A percentile compares a stretch with the other conserved stretches of the same genome.
phyloP scores from a whole-genome alignment of 1,140 invertebrate species.

The Drosophila elegans region DNA sequence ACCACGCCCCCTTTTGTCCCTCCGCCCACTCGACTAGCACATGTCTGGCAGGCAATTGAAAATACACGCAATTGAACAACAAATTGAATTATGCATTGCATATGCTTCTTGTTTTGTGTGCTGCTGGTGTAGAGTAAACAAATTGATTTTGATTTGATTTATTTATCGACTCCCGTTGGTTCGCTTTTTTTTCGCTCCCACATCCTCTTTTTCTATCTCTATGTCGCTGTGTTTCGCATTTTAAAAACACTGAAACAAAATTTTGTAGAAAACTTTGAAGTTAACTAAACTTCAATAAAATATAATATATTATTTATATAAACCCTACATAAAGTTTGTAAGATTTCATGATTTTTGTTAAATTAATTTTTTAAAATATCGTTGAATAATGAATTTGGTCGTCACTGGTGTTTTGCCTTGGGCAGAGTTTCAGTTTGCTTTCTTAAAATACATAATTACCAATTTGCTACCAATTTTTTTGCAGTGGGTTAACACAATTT shows the following conservation, averaged over 20 bases:
- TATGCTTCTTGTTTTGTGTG: slow-evolving; percentile 52
- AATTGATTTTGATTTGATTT: slow-evolving; percentile 82
- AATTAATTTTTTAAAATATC: too few species aligned
- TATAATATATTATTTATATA: too few species aligned
- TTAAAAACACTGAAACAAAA: slow-evolving; percentile 9
- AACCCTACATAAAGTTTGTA: too few species aligned
- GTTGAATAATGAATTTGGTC: too few species aligned
- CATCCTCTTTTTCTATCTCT: not conserved
- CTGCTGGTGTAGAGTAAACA: slow-evolving; percentile 63
- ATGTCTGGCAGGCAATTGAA: slow-evolving; percentile 69
- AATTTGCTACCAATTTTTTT: not conserved
- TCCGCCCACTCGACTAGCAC: slow-evolving; percentile 12
- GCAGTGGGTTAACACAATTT: slow-evolving; percentile 21
- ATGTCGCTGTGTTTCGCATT: slow-evolving; percentile 1
- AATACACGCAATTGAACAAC: slow-evolving; percentile 79
- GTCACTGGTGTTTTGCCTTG: too few species aligned
- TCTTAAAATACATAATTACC: too few species aligned
- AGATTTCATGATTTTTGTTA: too few species aligned
- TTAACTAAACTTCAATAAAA: too few species aligned
- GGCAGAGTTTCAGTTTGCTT: too few species aligned
- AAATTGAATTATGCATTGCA: slow-evolving; percentile 80
- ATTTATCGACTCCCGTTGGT: slow-evolving; percentile 58
- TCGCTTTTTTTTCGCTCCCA: not conserved
- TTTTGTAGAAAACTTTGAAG: too few species aligned
- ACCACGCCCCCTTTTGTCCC: not conserved